These are phyloP conservation scores for Patella caerulea DNA, from an alignment of 2,888 invertebrate genomes.

Conservation along the genomic window DNA sequence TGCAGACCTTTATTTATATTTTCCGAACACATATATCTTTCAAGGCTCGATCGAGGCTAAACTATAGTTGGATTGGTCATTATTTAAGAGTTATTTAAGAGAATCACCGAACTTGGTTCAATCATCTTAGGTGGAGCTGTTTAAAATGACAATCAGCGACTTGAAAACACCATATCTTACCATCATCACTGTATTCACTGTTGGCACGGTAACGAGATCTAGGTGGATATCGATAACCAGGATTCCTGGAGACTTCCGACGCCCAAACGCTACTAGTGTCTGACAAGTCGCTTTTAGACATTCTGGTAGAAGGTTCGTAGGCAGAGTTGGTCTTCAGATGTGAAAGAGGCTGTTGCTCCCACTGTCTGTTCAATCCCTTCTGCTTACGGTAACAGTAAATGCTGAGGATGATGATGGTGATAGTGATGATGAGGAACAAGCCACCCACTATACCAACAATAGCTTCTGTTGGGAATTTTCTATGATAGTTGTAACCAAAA, in stretches of 20 bases:
- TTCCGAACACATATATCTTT: too few relatives aligned
- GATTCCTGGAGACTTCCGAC: constrained; percentile 39
- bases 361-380: constrained; percentile 40
- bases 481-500: constrained; percentile 42
- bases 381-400: constrained; percentile 47
- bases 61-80: too few relatives aligned
- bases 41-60: too few relatives aligned
- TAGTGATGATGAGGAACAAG: constrained; percentile 40
- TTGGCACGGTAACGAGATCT: background rate
- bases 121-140: too few relatives aligned
- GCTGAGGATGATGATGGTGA: constrained; percentile 44
- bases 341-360: constrained; percentile 48
- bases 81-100: too few relatives aligned
- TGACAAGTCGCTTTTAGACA: constrained; percentile 17
- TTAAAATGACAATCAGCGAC: too few relatives aligned
- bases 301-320: constrained; percentile 39
- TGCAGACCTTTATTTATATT: too few relatives aligned
- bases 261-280: constrained; percentile 35
- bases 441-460: constrained; percentile 47
- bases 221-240: background rate
- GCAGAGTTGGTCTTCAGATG: constrained; percentile 43
- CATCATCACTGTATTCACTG: background rate
- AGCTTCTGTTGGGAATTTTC: constrained; percentile 40
- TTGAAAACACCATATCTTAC: background rate
- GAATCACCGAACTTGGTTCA: too few relatives aligned